Evolutionary conservation across 2,888 invertebrate genomes (phyloP).

Genomic region (Pollenia angustigena): DNA sequence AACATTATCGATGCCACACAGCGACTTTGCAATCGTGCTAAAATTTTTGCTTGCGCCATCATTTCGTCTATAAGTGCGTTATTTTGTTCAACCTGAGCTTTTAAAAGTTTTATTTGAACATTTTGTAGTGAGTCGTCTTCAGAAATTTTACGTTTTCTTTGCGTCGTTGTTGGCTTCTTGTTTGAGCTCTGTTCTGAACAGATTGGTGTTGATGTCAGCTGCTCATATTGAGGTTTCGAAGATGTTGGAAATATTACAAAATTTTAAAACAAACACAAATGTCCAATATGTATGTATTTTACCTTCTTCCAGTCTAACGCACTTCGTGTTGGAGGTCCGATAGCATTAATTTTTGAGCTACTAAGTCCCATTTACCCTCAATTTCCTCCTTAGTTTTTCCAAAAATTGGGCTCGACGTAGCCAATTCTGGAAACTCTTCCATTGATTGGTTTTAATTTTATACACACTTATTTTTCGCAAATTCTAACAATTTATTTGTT

Average conservation of each 20-base stretch:
- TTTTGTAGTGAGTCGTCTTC: not conserved
- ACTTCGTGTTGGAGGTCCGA: too few relatives aligned
- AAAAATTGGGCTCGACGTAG: too few relatives aligned
- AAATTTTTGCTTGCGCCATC: not conserved
- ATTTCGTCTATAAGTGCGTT: not conserved
- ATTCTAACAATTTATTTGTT: too few relatives aligned
- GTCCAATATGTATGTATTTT: too few relatives aligned
- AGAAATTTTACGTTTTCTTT: not conserved
- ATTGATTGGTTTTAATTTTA: too few relatives aligned
- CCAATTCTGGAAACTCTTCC: too few relatives aligned
- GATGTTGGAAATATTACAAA: not conserved
- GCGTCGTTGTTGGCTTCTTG: not conserved
- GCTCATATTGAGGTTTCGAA: not conserved
- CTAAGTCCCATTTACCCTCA: too few relatives aligned
- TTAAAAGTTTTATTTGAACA: not conserved
- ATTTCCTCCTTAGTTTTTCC: too few relatives aligned
- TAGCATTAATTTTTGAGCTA: too few relatives aligned
- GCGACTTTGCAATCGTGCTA: not conserved
- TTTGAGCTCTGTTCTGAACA: not conserved
- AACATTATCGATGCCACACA: not conserved
- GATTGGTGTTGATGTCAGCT: not conserved
- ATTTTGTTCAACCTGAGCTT: not conserved
- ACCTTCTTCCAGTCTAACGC: too few relatives aligned
- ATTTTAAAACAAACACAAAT: too few relatives aligned
- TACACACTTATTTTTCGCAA: too few relatives aligned